Base-by-base conservation (phyloP, 2,113 vertebrate genomes). In the Hiodon tergisus region DNA sequence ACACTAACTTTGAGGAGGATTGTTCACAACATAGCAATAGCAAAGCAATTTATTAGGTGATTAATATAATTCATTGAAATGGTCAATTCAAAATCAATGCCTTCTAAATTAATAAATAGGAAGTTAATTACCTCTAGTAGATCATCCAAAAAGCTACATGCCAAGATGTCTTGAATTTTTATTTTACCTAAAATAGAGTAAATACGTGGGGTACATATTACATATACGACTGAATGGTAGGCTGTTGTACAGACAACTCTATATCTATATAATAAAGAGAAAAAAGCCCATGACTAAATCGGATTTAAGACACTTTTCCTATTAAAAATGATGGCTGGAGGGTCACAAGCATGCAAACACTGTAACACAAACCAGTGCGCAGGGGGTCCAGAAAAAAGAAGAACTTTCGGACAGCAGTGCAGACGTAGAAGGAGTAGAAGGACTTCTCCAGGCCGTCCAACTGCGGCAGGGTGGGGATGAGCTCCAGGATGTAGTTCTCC, bases 371-470 rank as follows among this genome's bases (percentile, higher is more conserved):
- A 95, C 96, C 96, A 79, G 96, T 98, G 86, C 96, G 93, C 54
- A 99, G 93, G 53, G 97, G 97, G 85, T 99, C 97, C 66, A 99
- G 91, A 84, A 99, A 99, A 83, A 99, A 99, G 81, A 99, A 99
- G 81, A 98, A 99, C 79, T 99, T 99, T 71, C 95, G 94, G 75
- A 99, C 96, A 10, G 97, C 96, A 5, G 97, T 98, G 87, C 97
- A 98, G 77, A 99, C 97, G 69, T 98, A 99, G 81, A 99, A 98
- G 0, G 97, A 98, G 63, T 99, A 98, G 88, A 99, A 99, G 46
- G 96, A 98, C 83, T 98, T 98, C 90, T 99, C 97, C 83, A 99
- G 87, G 31, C 97, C 97, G 71, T 98, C 97, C 80, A 98, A 86
- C 69, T 98, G 96, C 79, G 97, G 97, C 79, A 99, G 91, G 74